These are phyloP conservation scores for Numida meleagris DNA, from an alignment of 2,113 vertebrate species.

Conservation along the genomic window DNA sequence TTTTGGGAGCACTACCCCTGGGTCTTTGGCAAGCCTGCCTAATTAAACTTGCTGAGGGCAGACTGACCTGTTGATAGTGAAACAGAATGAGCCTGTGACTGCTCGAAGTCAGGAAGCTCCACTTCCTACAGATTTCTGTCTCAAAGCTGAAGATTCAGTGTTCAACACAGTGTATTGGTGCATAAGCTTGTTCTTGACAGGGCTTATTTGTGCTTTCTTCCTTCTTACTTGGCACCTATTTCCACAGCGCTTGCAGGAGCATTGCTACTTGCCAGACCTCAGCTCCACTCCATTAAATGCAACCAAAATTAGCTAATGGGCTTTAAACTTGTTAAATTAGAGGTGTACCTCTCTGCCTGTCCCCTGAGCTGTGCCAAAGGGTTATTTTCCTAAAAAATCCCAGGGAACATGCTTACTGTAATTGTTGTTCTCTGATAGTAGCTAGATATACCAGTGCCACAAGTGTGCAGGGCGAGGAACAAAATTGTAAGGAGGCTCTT, in stretches of 20 bases:
- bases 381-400: neutral
- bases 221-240: neutral
- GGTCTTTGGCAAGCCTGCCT: neutral
- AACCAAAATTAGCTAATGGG: neutral
- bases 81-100: neutral
- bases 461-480: neutral
- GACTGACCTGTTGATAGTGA: neutral
- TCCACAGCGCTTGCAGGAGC: neutral
- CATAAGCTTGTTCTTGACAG: neutral
- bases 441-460: neutral
- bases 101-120: neutral
- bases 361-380: neutral
- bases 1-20: neutral
- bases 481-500: neutral
- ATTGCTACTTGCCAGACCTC: neutral
- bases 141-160: neutral
- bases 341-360: neutral
- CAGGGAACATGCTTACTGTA: neutral
- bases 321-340: neutral
- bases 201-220: neutral
- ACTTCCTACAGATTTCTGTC: neutral
- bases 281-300: neutral
- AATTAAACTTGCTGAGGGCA: neutral
- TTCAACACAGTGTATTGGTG: fast-evolving
- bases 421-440: neutral